These are phyloP conservation scores for Neodiprion lecontei DNA, from an alignment of 1,140 invertebrate species.

Conservation along the genomic window DNA sequence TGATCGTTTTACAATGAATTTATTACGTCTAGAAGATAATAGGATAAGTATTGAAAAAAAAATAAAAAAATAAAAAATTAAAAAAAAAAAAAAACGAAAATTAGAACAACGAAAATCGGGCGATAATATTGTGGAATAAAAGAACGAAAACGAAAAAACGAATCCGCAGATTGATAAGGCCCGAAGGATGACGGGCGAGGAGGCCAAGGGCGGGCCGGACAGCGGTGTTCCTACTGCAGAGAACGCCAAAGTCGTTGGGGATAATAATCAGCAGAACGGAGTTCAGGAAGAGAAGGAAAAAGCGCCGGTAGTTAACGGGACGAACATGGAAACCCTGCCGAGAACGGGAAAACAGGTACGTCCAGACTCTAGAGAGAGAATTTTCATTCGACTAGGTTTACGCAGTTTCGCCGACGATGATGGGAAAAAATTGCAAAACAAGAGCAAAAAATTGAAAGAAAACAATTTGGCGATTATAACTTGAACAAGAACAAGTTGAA, in stretches of 20 bases:
- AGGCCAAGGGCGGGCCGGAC: slow-evolving; percentile 26
- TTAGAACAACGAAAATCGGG: background rate
- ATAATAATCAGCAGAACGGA: slow-evolving; percentile 56
- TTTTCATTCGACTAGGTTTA: background rate
- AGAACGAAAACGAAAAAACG: slow-evolving; percentile 12
- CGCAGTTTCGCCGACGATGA: background rate
- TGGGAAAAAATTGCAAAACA: too few species aligned
- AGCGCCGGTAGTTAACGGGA: slow-evolving; percentile 67
- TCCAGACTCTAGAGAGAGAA: background rate
- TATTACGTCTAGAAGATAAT: too few species aligned
- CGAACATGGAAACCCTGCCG: slow-evolving; percentile 67
- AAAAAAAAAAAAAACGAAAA: background rate
- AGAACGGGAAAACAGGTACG: slow-evolving; percentile 65
- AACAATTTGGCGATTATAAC: background rate
- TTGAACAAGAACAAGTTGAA: background rate
- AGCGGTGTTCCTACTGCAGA: slow-evolving; percentile 41
- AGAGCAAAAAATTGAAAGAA: too few species aligned
- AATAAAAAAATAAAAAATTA: too few species aligned
- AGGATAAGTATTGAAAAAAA: too few species aligned
- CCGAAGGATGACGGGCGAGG: slow-evolving; percentile 28
- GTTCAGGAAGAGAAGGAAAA: slow-evolving; percentile 54
- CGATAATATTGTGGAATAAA: background rate
- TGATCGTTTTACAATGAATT: too few species aligned
- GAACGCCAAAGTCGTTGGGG: slow-evolving; percentile 61
- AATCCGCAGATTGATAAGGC: background rate